Evolutionary conservation across 2,113 vertebrate species (phyloP).

Genomic region (Hippocampus comes): DNA sequence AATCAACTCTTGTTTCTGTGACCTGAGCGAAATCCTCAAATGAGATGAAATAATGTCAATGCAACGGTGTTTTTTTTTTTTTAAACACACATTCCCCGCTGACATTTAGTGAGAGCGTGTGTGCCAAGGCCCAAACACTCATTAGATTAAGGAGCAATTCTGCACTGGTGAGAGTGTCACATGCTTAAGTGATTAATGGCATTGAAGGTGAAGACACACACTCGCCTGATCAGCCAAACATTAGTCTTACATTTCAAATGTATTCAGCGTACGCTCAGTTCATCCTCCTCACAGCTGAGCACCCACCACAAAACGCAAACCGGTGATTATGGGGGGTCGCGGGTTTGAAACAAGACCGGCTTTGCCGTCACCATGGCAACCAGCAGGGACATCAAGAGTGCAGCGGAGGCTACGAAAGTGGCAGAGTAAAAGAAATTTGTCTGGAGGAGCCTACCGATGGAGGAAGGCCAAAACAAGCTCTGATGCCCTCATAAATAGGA

Average conservation of each 20-base stretch:
- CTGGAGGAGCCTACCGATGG: too few species aligned
- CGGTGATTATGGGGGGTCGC: conserved; percentile 16
- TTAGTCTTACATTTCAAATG: not conserved
- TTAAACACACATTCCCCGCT: not conserved
- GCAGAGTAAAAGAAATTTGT: too few species aligned
- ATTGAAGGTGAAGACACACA: conserved; percentile 41
- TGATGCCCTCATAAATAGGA: too few species aligned
- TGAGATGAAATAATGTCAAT: not conserved
- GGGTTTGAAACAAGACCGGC: conserved; percentile 15
- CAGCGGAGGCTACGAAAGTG: conserved; percentile 22
- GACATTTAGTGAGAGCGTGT: conserved; percentile 5
- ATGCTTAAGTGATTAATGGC: conserved; percentile 61
- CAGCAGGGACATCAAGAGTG: conserved; percentile 17
- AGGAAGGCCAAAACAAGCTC: too few species aligned
- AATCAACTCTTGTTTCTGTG: not conserved
- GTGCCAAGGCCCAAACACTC: conserved; percentile 16
- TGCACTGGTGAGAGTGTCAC: conserved; percentile 43
- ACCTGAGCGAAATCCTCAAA: not conserved
- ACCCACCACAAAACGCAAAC: conserved; percentile 26
- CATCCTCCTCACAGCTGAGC: conserved; percentile 15
- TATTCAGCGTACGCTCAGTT: not conserved
- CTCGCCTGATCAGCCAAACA: conserved; percentile 24
- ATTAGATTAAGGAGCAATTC: conserved; percentile 26
- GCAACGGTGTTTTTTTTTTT: not conserved
- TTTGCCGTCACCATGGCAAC: conserved; percentile 40